Evolutionary conservation across 2,113 vertebrate genomes (phyloP), one percentile per base, ranked within the genome.

Genomic region (Eurystomus gularis): DNA sequence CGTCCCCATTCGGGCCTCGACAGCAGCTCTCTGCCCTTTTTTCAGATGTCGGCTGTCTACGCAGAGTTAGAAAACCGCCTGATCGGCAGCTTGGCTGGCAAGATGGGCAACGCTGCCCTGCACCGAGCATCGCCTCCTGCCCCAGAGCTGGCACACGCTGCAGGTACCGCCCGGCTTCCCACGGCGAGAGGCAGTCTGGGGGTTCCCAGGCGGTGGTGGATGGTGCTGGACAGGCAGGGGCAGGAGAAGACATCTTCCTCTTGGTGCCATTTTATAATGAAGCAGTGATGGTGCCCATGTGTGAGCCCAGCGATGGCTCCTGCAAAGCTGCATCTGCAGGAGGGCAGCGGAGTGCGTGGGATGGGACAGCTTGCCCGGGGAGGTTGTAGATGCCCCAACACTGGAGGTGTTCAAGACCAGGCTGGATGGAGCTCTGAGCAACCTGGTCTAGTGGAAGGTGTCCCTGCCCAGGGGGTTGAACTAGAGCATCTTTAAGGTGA

Each of bases 1-100:
- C 0, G 1, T 13, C 42, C 17, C 1, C 0, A 3, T 24, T 3
- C 0, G 1, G 71, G 20, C 26, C 4, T 0, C 2, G 4, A 37
- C 29, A 20, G 44, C 69, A 82, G 81, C 62, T 66, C 39, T 61
- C n/a, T 39, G 21, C 78, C 29, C 58, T 61, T 60, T 75, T 39
- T 8, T 20, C 92, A 99, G 99, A 99, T 99, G 98, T 99, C 99
- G 2, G 99, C 99, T 1, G 99, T 99, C 86, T 99, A 99, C 3
- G 99, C 99, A 1, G 99, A 99, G 96, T 96, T 99, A 66, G 99
- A 99, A 94, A 98, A 98, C n/a, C 97, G 98, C 25, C 96, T 98
- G 82, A 97, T 96, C 17, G 98, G 98, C 68, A 98, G 98, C 97
- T 99, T 99, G 55, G 94, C 97, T 5, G 98, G 98, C 87, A 99